Percentiles rank a stretch among this genome's conserved stretches.
phyloP scores from a whole-genome alignment of 2,888 invertebrate genomes.

The Syritta pipiens region DNA sequence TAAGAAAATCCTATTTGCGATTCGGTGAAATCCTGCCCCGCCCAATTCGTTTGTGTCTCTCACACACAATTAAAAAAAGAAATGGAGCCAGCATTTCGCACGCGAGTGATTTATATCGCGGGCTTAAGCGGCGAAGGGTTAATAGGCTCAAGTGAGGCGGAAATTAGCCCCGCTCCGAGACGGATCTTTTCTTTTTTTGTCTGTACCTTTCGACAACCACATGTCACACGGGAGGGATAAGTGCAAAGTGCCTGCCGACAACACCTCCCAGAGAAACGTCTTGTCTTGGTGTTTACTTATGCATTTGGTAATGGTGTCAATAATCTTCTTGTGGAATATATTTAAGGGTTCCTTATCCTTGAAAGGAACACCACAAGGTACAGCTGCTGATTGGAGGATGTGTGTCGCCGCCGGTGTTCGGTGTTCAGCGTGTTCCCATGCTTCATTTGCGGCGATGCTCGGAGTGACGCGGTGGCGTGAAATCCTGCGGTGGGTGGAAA shows the following conservation, averaged over 20 bases:
- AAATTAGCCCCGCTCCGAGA: conserved; percentile 19
- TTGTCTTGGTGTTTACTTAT: conserved; percentile 64
- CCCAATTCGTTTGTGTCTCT: conserved; percentile 11
- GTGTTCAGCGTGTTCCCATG: too few relatives aligned
- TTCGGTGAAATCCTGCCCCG: conserved; percentile 47
- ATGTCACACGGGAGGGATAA: conserved; percentile 42
- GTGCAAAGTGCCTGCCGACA: conserved; percentile 32
- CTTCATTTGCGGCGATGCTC: conserved; percentile 49
- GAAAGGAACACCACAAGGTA: neutral
- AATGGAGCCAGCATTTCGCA: conserved; percentile 3
- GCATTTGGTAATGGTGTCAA: conserved; percentile 67
- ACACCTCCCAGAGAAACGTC: conserved; percentile 11
- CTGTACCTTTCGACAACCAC: conserved; percentile 30
- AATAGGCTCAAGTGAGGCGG: neutral
- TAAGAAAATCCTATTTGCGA: conserved; percentile 62
- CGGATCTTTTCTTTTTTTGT: neutral
- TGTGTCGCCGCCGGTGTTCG: conserved; percentile 31
- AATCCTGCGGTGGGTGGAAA: conserved; percentile 34
- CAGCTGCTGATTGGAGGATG: conserved; percentile 3
- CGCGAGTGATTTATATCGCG: conserved; percentile 19
- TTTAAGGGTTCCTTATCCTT: conserved; percentile 65
- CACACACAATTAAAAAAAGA: conserved; percentile 45
- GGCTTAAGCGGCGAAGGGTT: conserved; percentile 30
- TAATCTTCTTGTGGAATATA: conserved; percentile 68
- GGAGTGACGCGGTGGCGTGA: conserved; percentile 35